phyloP scores from a whole-genome alignment of 2,797 vertebrate species.

The Onychomys torridus region DNA sequence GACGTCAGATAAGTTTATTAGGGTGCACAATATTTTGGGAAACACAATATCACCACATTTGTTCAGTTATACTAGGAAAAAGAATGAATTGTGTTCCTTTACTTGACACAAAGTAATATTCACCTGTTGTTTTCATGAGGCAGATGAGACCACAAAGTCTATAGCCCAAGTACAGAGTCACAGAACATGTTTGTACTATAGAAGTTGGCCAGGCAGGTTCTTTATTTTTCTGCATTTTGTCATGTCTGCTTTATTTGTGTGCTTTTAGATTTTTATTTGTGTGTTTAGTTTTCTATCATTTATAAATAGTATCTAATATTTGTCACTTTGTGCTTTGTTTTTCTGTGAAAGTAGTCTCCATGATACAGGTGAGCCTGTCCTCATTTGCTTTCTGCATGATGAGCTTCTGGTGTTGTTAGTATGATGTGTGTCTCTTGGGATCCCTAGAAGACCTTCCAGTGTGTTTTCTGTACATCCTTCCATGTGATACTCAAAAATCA shows the following conservation, averaged over 20 bases:
- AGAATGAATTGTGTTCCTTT: neutral
- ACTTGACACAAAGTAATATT: neutral
- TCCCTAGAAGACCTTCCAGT: neutral
- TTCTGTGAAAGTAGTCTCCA: neutral
- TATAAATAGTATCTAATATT: neutral
- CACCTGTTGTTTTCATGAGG: neutral
- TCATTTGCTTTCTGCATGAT: neutral
- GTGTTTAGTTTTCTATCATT: slow-evolving; percentile 8
- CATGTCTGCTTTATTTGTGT: neutral
- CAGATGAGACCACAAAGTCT: neutral
- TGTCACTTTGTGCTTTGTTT: neutral
- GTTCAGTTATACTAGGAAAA: neutral
- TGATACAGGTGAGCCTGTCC: neutral
- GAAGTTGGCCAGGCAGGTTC: neutral
- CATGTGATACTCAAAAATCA: neutral
- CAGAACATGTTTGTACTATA: neutral
- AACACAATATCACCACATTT: no score
- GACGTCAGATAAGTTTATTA: no score
- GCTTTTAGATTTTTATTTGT: neutral
- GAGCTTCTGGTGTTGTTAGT: neutral
- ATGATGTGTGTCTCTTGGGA: neutral
- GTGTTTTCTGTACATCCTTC: neutral
- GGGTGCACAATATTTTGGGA: no score
- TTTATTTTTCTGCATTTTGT: slow-evolving; percentile 40
- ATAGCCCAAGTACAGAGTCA: neutral